phyloP scores from a whole-genome alignment of 2,113 vertebrate species.

The Polyodon spathula region DNA sequence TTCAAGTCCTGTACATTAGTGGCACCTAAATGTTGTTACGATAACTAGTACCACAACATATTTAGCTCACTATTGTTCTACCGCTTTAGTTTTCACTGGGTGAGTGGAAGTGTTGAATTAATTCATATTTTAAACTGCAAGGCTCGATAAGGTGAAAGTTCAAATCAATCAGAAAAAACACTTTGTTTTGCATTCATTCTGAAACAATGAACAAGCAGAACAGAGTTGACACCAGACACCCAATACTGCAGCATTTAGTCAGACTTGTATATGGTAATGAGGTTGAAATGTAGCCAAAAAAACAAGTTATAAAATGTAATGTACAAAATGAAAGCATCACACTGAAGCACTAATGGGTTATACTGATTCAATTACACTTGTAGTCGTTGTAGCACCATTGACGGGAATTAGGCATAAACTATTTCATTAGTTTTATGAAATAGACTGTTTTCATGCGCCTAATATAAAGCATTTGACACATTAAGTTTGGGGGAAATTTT shows the following conservation, averaged over 20 bases:
- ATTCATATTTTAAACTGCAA: slow-evolving; percentile 1
- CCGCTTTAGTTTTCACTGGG: neutral
- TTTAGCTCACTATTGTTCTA: neutral
- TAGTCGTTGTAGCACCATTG: slow-evolving; percentile 27
- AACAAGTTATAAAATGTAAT: slow-evolving; percentile 20
- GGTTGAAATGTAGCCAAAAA: neutral
- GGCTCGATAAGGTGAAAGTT: slow-evolving; percentile 1
- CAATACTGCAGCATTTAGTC: neutral
- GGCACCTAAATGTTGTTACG: neutral
- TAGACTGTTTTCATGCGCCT: too few relatives aligned
- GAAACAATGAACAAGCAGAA: neutral
- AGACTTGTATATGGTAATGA: neutral
- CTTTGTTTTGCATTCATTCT: neutral
- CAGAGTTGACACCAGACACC: neutral
- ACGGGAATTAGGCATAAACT: slow-evolving; percentile 38
- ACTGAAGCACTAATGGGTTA: slow-evolving; percentile 41
- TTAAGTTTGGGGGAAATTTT: too few relatives aligned
- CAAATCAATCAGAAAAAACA: slow-evolving; percentile 9
- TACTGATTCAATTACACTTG: slow-evolving; percentile 41
- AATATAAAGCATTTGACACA: too few relatives aligned
- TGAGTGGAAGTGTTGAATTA: neutral
- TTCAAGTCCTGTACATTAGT: too few relatives aligned
- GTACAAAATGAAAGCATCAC: slow-evolving; percentile 19
- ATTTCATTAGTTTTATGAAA: slow-evolving; percentile 25
- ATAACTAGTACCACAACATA: neutral